These are phyloP conservation scores for Phenganax subtilis DNA, from an alignment of 92 coral and sea anemone species.

Conservation along the genomic window DNA sequence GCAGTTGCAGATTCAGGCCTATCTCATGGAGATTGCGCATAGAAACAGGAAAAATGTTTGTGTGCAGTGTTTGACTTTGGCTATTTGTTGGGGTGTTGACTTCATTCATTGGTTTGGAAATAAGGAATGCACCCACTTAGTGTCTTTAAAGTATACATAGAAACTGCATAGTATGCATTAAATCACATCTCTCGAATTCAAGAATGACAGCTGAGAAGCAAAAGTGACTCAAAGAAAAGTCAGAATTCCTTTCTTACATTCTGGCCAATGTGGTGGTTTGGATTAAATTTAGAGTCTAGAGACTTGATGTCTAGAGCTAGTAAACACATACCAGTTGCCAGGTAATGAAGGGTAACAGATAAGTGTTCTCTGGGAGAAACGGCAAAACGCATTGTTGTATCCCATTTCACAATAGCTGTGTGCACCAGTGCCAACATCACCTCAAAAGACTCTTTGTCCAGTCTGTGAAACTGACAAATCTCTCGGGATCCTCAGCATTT, in stretches of 20 bases:
- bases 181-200: no score
- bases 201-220: no score
- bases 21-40: no score
- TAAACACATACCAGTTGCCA: constrained; percentile 38
- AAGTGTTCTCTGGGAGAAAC: constrained; percentile 11
- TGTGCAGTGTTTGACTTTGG: constrained; percentile 8
- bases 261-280: not conserved
- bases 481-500: constrained; percentile 35
- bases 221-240: no score
- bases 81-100: constrained; percentile 28
- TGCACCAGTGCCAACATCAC: constrained; percentile 10
- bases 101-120: no score
- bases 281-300: not conserved
- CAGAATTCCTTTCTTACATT: no score
- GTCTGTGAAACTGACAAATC: constrained; percentile 21
- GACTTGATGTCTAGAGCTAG: not conserved
- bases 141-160: no score
- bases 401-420: not conserved
- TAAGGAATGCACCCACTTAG: no score
- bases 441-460: constrained; percentile 14
- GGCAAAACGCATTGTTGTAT: not conserved
- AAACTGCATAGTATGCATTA: no score
- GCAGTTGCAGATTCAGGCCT: no score
- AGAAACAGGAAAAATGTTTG: no score
- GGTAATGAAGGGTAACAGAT: constrained; percentile 18